A percentile compares a stretch with the other conserved stretches of the same genome.
Evolutionary conservation across 2,888 invertebrate genomes (phyloP).

Genomic region (Colletes collaris): DNA sequence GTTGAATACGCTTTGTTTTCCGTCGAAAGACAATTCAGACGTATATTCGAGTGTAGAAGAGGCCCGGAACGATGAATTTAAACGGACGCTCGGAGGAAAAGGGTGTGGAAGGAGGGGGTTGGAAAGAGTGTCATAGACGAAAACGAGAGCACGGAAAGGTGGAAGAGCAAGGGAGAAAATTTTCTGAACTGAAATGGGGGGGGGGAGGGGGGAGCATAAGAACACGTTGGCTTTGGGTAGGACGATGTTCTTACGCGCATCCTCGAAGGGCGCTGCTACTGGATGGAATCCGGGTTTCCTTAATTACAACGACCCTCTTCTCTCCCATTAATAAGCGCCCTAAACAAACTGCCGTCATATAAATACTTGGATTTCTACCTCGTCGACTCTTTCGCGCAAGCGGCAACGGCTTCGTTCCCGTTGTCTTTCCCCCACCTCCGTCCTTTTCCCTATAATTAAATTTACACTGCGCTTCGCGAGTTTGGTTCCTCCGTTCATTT

Average conservation of each 20-base stretch:
- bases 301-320: slow-evolving; percentile 78
- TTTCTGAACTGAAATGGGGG: too few relatives aligned
- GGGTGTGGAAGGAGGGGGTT: background rate
- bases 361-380: slow-evolving; percentile 78
- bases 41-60: slow-evolving; percentile 40
- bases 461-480: slow-evolving; percentile 76
- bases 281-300: slow-evolving; percentile 75
- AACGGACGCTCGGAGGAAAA: slow-evolving; percentile 25
- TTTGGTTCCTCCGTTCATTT: slow-evolving; percentile 77
- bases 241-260: slow-evolving; percentile 54
- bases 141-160: background rate
- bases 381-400: slow-evolving; percentile 51
- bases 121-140: slow-evolving; percentile 17
- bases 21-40: slow-evolving; percentile 58
- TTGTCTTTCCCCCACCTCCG: slow-evolving; percentile 41
- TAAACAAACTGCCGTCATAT: slow-evolving; percentile 79
- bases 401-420: slow-evolving; percentile 35
- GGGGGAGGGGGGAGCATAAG: slow-evolving; percentile 51
- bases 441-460: slow-evolving; percentile 79
- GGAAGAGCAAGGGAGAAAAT: background rate
- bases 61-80: slow-evolving; percentile 49
- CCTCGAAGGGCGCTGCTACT: slow-evolving; percentile 59
- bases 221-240: slow-evolving; percentile 43
- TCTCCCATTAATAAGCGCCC: slow-evolving; percentile 80
- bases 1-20: slow-evolving; percentile 66